A percentile compares a stretch with the other conserved stretches of the same genome.
Conservation (phyloP, 2,797 vertebrate species). For the Eurystomus glaucurus region DNA sequence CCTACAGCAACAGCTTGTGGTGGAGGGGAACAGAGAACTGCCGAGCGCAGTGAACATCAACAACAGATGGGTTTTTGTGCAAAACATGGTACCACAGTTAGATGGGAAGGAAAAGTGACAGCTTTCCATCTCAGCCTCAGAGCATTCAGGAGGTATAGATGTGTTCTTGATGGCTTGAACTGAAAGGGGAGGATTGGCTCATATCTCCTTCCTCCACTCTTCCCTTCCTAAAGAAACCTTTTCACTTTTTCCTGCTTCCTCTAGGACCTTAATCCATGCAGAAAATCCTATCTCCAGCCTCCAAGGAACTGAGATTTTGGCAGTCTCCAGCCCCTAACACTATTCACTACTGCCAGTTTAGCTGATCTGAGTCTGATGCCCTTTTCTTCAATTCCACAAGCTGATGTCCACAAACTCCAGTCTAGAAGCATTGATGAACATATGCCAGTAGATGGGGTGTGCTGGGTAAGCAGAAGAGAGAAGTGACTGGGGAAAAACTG, state of each 20-base stretch:
- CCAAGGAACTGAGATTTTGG: background rate
- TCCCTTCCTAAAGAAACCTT: background rate
- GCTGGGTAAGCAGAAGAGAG: background rate
- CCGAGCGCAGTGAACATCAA: slow-evolving; percentile 69
- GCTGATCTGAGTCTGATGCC: background rate
- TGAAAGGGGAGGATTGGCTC: background rate
- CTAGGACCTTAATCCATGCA: background rate
- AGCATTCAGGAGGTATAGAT: background rate
- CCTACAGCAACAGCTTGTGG: slow-evolving; percentile 72
- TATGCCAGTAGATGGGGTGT: background rate
- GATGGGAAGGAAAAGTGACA: slow-evolving; percentile 21
- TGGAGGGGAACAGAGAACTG: slow-evolving; percentile 64
- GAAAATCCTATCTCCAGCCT: background rate
- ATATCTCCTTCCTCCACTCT: background rate
- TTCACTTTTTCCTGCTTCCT: background rate
- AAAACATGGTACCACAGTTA: slow-evolving; percentile 59
- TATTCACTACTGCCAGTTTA: background rate
- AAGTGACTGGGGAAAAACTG: background rate
- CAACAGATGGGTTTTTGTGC: slow-evolving; percentile 77
- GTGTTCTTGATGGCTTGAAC: background rate
- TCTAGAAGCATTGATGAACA: background rate
- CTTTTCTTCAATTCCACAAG: slow-evolving; percentile 20
- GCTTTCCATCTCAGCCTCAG: slow-evolving; percentile 25
- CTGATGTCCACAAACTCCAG: background rate
- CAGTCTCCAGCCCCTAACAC: background rate